phyloP scores from a whole-genome alignment of 1,140 invertebrate species.

The Temnothorax curvispinosus region DNA sequence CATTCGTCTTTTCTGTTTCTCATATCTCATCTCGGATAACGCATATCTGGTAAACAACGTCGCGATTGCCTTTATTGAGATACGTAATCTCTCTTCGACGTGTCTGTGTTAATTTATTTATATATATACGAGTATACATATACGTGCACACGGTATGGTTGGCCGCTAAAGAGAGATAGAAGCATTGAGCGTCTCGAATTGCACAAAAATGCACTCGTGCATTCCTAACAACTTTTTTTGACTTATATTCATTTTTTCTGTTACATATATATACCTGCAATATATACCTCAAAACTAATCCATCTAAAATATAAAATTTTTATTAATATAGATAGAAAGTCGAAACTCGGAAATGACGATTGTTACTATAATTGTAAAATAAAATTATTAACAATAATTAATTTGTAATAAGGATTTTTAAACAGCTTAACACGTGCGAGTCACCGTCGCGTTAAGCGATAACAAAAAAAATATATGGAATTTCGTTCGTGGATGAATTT shows the following conservation, averaged over 20 bases:
- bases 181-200: not conserved
- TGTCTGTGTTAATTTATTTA: not conserved
- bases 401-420: not conserved
- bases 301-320: not conserved
- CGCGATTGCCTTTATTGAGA: not conserved
- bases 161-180: not conserved
- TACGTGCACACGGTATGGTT: not conserved
- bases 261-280: not conserved
- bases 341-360: not conserved
- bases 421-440: not conserved
- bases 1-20: slow-evolving; percentile 68
- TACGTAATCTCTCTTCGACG: too few relatives aligned
- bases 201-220: not conserved
- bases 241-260: not conserved
- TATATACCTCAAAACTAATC: not conserved
- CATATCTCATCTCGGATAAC: not conserved
- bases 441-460: not conserved
- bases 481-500: not conserved
- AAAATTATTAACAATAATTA: too few relatives aligned
- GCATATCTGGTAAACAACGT: slow-evolving; percentile 51
- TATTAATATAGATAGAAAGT: not conserved
- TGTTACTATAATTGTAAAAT: not conserved
- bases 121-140: too few relatives aligned
- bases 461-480: not conserved
- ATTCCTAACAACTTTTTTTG: not conserved